These are phyloP conservation scores for Esox lucius DNA, from an alignment of 2,797 vertebrate species.

Conservation along the genomic window DNA sequence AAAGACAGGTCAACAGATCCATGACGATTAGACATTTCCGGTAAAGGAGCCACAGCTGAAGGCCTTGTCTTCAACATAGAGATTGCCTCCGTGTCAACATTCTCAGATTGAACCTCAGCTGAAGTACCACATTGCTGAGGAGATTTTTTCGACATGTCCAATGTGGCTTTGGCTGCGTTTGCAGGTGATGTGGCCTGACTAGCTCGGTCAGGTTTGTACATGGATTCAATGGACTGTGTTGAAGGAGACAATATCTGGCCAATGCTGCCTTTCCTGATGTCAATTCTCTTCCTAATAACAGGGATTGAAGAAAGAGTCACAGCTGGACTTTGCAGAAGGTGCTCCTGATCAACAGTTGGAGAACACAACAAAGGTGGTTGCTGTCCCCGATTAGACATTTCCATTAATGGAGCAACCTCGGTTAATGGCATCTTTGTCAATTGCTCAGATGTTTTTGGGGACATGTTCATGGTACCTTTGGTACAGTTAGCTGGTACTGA, in stretches of 20 bases:
- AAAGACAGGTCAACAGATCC: slow-evolving; percentile 54
- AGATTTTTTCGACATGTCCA: slow-evolving; percentile 43
- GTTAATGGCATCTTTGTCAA: slow-evolving; percentile 51
- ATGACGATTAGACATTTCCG: slow-evolving; percentile 16
- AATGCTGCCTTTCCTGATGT: background rate
- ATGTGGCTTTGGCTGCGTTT: slow-evolving; percentile 30
- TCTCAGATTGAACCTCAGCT: slow-evolving; percentile 50
- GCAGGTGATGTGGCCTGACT: slow-evolving; percentile 33
- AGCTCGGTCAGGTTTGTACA: background rate
- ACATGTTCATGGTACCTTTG: slow-evolving; percentile 40
- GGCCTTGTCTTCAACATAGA: slow-evolving; percentile 44
- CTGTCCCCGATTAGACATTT: slow-evolving; percentile 14
- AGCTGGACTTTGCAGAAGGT: background rate
- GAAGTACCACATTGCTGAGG: slow-evolving; percentile 4
- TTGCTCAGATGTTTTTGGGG: slow-evolving; percentile 22
- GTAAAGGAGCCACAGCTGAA: slow-evolving; percentile 18
- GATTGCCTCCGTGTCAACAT: slow-evolving; percentile 35
- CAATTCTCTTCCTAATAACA: slow-evolving; percentile 14
- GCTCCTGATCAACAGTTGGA: slow-evolving; percentile 3
- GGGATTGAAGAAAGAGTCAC: slow-evolving; percentile 24
- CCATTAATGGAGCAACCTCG: slow-evolving; percentile 15
- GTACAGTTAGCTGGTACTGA: slow-evolving; percentile 16
- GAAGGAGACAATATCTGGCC: slow-evolving; percentile 23
- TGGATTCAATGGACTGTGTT: slow-evolving; percentile 18
- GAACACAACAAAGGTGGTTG: slow-evolving; percentile 12